Evolutionary conservation across 1,140 invertebrate species (phyloP).

Genomic region (Neuroterus valhalla): DNA sequence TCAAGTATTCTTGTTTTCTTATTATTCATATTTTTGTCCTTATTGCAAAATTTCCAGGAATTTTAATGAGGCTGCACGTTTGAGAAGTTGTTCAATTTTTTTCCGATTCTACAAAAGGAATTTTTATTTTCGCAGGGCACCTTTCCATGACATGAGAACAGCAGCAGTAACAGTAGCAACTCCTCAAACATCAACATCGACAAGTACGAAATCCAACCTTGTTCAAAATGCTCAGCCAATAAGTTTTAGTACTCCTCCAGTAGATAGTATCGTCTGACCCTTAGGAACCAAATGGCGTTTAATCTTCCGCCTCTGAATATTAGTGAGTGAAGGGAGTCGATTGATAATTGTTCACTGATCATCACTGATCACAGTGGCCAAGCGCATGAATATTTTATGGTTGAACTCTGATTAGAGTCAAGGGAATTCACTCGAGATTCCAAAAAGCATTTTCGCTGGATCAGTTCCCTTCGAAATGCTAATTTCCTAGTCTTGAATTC

Average conservation of each 20-base stretch:
- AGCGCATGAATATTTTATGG: constrained; percentile 25
- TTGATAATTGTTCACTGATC: not conserved
- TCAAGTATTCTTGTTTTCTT: no score
- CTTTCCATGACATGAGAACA: constrained; percentile 84
- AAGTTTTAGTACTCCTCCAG: constrained; percentile 80
- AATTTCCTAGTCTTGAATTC: not conserved
- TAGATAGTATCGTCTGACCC: constrained; percentile 79
- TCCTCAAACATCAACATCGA: constrained; percentile 63
- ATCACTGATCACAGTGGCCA: not conserved
- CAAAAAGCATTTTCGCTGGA: not conserved
- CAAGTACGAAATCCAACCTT: constrained; percentile 79
- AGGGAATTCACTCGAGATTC: not conserved
- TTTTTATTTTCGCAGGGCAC: constrained; percentile 77
- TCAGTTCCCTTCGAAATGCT: not conserved
- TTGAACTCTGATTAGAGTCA: not conserved
- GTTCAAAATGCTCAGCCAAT: constrained; percentile 86
- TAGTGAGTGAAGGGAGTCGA: not conserved
- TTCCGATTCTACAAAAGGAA: constrained; percentile 19
- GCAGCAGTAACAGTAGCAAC: constrained; percentile 74
- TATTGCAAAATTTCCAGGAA: no score
- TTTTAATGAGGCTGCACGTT: not conserved
- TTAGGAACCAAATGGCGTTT: constrained; percentile 41
- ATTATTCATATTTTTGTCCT: no score
- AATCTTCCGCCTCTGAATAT: not conserved
- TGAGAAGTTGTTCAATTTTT: not conserved